Evolutionary conservation across 2,888 invertebrate species (phyloP), one percentile per base, ranked within the genome.

Genomic region (Dryomyza anilis): DNA sequence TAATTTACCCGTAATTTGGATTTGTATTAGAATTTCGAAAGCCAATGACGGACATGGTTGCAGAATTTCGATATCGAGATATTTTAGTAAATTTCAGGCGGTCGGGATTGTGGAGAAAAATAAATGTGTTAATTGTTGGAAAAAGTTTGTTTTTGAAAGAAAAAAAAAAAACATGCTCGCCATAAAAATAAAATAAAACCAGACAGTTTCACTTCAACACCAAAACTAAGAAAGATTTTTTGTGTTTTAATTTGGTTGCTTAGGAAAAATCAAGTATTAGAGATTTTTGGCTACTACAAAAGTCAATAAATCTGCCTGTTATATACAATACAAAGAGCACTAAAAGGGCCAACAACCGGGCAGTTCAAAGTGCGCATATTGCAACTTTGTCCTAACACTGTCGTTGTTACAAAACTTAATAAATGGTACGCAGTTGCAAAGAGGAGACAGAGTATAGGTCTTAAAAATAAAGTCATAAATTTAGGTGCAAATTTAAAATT

Each of bases 151-250:
- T 12, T 3, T 2, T 14, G 39, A n/a, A n/a, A 33, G 33, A 12
- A 36, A 29, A 64, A 19, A 60, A 33, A 65, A 46, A 63, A 64
- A 73, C 83, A 83, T 83, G 83, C 83, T 83, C 83, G 83, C 72
- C 75, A 74, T 72, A 71, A n/a, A n/a, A 71, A 73, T 73, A 79
- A 74, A 79, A 82, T 82, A 83, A 83, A 83, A 83, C 83, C 82
- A 79, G 82, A 82, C 82, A 82, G 75, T 73, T 60, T 67, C 71
- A 66, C 68, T 59, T n/a, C n/a, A n/a, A n/a, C n/a, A n/a, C n/a
- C n/a, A n/a, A n/a, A n/a, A n/a, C n/a, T n/a, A n/a, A n/a, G n/a
- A n/a, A n/a, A n/a, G n/a, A 43, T 65, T 63, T 12, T 62, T 55
- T 43, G 6, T 33, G 6, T 33, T 33, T 39, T n/a, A 39, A 39